Evolutionary conservation across 2,888 invertebrate genomes (phyloP).

Genomic region (Aphodius granarius): DNA sequence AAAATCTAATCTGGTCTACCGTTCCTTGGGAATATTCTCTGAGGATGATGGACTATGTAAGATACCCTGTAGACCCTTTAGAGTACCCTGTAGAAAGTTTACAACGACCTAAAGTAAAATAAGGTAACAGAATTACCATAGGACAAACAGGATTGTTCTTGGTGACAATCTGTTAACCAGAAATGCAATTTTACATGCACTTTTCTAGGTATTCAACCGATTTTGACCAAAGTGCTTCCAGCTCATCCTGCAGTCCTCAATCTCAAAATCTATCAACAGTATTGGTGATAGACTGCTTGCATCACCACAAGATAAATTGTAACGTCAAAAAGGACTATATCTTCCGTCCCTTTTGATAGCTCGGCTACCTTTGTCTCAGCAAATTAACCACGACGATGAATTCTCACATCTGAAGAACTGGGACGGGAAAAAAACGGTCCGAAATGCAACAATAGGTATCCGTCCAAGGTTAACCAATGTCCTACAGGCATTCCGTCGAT

Average conservation of each 20-base stretch:
- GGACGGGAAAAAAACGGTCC: slow-evolving; percentile 7
- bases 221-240: too few species aligned
- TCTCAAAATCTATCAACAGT: neutral
- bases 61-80: too few species aligned
- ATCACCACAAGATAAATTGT: slow-evolving; percentile 3
- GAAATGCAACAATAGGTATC: slow-evolving; percentile 28
- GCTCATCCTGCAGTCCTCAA: neutral
- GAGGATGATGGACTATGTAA: too few species aligned
- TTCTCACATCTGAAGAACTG: neutral
- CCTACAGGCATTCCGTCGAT: slow-evolving; percentile 37
- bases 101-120: neutral
- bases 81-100: neutral
- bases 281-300: too few species aligned
- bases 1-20: neutral
- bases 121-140: neutral
- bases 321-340: neutral
- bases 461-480: slow-evolving; percentile 28
- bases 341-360: neutral
- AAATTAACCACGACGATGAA: slow-evolving; percentile 8
- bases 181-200: too few species aligned
- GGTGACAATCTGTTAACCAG: too few species aligned
- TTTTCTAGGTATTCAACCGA: too few species aligned
- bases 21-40: neutral
- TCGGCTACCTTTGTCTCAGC: slow-evolving; percentile 11
- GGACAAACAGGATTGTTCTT: neutral